Conservation (phyloP, 2,888 invertebrate genomes). For the Atethmia centrago region DNA sequence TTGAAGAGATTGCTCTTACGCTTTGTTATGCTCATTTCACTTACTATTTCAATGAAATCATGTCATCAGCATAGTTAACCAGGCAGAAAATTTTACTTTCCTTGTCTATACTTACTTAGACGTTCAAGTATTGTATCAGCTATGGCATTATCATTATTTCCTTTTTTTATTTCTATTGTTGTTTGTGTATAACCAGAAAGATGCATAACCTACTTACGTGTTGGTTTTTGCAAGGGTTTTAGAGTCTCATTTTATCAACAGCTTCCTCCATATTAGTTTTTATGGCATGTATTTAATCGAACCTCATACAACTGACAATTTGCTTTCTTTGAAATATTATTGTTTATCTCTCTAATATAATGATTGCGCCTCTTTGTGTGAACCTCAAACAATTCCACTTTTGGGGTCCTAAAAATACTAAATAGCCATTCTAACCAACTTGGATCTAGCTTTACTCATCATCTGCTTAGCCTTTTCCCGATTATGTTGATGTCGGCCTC, state of each 20-base stretch:
- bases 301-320: not conserved
- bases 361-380: not conserved
- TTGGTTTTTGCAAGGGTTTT: not conserved
- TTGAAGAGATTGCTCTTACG: slow-evolving; percentile 15
- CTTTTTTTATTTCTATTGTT: slow-evolving; percentile 12
- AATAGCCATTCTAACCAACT: not conserved
- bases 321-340: not conserved
- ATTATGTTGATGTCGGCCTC: too few relatives aligned
- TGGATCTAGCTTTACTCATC: too few relatives aligned
- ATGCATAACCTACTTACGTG: not conserved
- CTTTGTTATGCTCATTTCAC: slow-evolving; percentile 44
- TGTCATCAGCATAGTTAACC: slow-evolving; percentile 50
- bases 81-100: slow-evolving; percentile 57
- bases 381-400: not conserved
- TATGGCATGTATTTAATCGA: not conserved
- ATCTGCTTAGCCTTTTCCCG: too few relatives aligned
- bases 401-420: not conserved
- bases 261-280: not conserved
- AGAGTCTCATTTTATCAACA: not conserved
- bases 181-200: slow-evolving; percentile 5
- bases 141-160: not conserved
- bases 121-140: slow-evolving; percentile 14
- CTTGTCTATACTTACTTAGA: slow-evolving; percentile 14
- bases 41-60: slow-evolving; percentile 52
- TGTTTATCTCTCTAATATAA: not conserved